Evolutionary conservation across 2,888 invertebrate genomes (phyloP), one percentile per base, ranked within the genome.

Genomic region (Campaea margaritaria): DNA sequence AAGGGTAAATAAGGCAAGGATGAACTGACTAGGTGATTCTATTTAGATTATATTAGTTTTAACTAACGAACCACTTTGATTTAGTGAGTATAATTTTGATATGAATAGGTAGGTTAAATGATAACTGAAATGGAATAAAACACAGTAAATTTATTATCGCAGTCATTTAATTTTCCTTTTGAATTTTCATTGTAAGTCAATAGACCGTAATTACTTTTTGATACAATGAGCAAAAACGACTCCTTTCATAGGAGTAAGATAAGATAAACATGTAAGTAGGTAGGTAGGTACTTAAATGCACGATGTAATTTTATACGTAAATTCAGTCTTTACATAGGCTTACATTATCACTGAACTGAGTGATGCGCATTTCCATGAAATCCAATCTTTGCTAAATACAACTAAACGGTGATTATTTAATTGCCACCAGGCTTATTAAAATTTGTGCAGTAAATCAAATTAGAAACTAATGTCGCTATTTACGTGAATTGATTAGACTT

Each of bases 271-370:
- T 48, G 49, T 60, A 62, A 53, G 44, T 60, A 62, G 56, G 49
- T 60, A 62, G 51, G 44, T 60, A 62, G 56, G 44, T 64, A 58
- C 47, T 74, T 74, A 79, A 67, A 77, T 77, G 73, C 76, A 82
- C 76, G 76, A 78, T 76, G 83, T 81, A 83, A 79, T 81, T 62
- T 36, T n/a, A n/a, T 80, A 84, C 78, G 81, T 85, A 86, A 86
- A 87, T 89, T 91, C 91, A 91, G 91, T 91, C 91, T 91, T 91
- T 85, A 72, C 73, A 83, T 88, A 91, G 90, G 89, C 89, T 81
- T 69, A 81, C 76, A 73, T 74, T 70, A 73, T 68, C 72, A 72
- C 74, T 64, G 55, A 64, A 38, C 48, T 11, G 44, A 34, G 65
- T 61, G 63, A 72, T 73, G 68, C 74, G 73, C 67, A 67, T 74